A percentile compares a stretch with the other conserved stretches of the same genome.
phyloP scores from a whole-genome alignment of 1,140 invertebrate genomes.

The Campoletis sonorensis region DNA sequence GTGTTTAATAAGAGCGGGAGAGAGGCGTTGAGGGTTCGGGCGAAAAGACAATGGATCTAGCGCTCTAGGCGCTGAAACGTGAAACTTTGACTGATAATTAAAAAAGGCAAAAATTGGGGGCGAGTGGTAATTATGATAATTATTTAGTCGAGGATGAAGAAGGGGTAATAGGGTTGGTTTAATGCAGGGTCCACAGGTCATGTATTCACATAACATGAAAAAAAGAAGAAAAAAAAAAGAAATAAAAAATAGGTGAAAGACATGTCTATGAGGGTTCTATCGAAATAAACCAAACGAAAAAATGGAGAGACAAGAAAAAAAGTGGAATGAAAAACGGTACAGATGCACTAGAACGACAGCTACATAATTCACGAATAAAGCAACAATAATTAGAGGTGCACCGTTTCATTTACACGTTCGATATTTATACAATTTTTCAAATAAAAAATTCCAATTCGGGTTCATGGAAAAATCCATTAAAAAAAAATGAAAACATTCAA shows the following conservation, averaged over 20 bases:
- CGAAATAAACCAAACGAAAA: not conserved
- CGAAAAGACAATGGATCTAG: not conserved
- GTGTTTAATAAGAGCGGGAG: not conserved
- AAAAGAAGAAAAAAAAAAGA: no score
- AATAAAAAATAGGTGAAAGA: slow-evolving; percentile 4
- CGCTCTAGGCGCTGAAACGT: not conserved
- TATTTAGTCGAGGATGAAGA: not conserved
- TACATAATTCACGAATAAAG: slow-evolving; percentile 65
- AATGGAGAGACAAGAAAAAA: not conserved
- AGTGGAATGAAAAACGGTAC: slow-evolving; percentile 47
- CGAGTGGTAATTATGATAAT: not conserved
- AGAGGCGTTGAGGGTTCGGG: not conserved
- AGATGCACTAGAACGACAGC: slow-evolving; percentile 63
- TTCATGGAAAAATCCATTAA: not conserved
- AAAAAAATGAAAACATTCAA: not conserved
- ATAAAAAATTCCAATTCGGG: not conserved
- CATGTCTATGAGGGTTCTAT: not conserved
- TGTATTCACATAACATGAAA: not conserved
- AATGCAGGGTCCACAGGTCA: not conserved
- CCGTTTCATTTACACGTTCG: slow-evolving; percentile 43
- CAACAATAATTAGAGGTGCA: slow-evolving; percentile 62
- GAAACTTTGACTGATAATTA: not conserved
- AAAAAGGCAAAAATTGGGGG: not conserved
- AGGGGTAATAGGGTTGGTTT: not conserved
- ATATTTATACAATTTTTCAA: slow-evolving; percentile 15